These are phyloP conservation scores for Hestina assimilis DNA, from an alignment of 1,140 invertebrate genomes.

Conservation along the genomic window DNA sequence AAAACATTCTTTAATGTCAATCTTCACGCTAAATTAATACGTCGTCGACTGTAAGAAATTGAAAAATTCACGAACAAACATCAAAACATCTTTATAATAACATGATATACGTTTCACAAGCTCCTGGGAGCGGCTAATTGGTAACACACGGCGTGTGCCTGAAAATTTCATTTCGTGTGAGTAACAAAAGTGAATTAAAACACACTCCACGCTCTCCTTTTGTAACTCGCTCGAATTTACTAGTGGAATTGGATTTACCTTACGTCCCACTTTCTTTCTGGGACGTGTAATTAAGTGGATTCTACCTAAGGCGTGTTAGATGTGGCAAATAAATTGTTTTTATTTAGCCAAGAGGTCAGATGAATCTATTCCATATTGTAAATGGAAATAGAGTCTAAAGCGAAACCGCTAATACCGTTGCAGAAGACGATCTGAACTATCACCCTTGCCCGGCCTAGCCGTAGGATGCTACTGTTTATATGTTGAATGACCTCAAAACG, in stretches of 20 bases:
- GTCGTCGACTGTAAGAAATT: too few relatives aligned
- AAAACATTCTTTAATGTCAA: too few relatives aligned
- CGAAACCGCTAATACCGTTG: too few relatives aligned
- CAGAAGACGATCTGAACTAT: too few relatives aligned
- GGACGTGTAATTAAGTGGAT: conserved; percentile 6
- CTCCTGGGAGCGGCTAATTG: conserved; percentile 11
- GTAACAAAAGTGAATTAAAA: conserved; percentile 14
- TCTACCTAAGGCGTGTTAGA: background rate
- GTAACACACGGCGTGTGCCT: conserved; percentile 5
- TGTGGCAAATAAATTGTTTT: background rate
- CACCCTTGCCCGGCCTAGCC: too few relatives aligned
- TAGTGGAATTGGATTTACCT: conserved; percentile 12
- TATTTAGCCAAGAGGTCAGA: too few relatives aligned
- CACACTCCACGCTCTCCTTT: background rate
- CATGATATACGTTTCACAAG: background rate
- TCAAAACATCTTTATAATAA: background rate
- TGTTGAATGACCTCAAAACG: too few relatives aligned
- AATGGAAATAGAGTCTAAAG: too few relatives aligned
- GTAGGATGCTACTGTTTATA: too few relatives aligned
- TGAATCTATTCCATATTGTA: too few relatives aligned
- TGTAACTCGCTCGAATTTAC: conserved; percentile 1
- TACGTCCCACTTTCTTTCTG: conserved; percentile 6
- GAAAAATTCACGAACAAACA: too few relatives aligned
- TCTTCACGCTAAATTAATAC: too few relatives aligned
- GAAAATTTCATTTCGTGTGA: conserved; percentile 11